Conservation (phyloP, 2,888 invertebrate species). For the Eupithecia inturbata region DNA sequence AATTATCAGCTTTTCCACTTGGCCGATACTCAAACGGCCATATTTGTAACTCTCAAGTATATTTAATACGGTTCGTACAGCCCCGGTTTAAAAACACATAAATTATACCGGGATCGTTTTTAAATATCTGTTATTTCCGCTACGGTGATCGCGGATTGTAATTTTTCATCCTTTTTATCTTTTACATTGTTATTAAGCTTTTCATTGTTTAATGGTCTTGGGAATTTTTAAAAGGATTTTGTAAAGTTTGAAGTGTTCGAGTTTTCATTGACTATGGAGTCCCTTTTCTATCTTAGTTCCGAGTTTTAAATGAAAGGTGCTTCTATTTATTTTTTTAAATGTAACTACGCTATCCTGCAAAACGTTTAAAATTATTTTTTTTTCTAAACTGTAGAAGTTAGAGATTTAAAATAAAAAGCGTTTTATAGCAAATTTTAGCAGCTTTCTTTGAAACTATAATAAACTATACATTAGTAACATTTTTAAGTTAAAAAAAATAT, state of each 20-base stretch:
- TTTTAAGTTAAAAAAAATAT: too few relatives aligned
- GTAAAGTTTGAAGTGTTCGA: background rate
- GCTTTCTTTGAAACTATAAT: too few relatives aligned
- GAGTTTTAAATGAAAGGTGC: background rate
- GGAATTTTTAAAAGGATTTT: background rate
- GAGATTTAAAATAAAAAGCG: too few relatives aligned
- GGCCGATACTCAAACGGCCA: background rate
- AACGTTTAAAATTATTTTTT: too few relatives aligned
- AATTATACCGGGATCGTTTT: conserved; percentile 33
- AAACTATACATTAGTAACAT: too few relatives aligned
- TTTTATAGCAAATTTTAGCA: too few relatives aligned
- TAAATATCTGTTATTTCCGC: conserved; percentile 48
- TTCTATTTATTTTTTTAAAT: background rate
- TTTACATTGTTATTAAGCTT: conserved; percentile 35
- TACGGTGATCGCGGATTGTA: conserved; percentile 43
- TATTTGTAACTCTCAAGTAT: background rate
- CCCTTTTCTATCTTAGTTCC: background rate
- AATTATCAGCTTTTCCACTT: background rate
- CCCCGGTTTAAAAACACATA: conserved; percentile 31
- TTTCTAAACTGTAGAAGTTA: too few relatives aligned
- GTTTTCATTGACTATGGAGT: background rate
- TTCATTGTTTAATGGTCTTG: conserved; percentile 31
- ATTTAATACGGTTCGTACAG: background rate
- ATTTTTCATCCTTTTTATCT: conserved; percentile 40
- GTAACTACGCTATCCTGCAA: too few relatives aligned